Conservation (phyloP, 2,888 invertebrate species). For the Boloria selene region DNA sequence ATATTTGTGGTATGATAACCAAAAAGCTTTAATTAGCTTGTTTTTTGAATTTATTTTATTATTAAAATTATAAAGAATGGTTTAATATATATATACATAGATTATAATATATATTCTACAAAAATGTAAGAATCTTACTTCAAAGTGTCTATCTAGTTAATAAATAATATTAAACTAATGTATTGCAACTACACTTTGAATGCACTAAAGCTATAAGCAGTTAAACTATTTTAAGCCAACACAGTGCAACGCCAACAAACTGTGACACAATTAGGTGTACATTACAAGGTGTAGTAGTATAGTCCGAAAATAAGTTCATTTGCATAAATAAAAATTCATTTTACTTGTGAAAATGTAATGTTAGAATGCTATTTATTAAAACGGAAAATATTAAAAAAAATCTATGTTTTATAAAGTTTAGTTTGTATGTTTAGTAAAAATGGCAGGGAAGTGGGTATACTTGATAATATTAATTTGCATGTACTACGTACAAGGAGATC, state of each 20-base stretch:
- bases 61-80: too few relatives aligned
- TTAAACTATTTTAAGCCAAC: slow-evolving; percentile 52
- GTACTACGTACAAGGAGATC: slow-evolving; percentile 45
- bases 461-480: slow-evolving; percentile 41
- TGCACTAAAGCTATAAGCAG: slow-evolving; percentile 44
- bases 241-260: slow-evolving; percentile 43
- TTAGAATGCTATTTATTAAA: too few relatives aligned
- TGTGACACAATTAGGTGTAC: slow-evolving; percentile 51
- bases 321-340: slow-evolving; percentile 28
- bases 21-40: too few relatives aligned
- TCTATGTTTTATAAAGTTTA: background rate
- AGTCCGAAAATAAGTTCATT: slow-evolving; percentile 43
- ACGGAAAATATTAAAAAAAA: background rate
- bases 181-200: slow-evolving; percentile 17
- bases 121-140: too few relatives aligned
- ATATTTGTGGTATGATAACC: too few relatives aligned
- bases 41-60: too few relatives aligned
- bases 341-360: too few relatives aligned
- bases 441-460: slow-evolving; percentile 37
- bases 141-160: too few relatives aligned
- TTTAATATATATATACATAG: too few relatives aligned
- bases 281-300: slow-evolving; percentile 45
- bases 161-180: too few relatives aligned
- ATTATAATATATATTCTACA: too few relatives aligned
- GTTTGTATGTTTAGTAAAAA: slow-evolving; percentile 23